Base-by-base conservation (phyloP, 2,888 invertebrate genomes). In the Cybosia mesomella region DNA sequence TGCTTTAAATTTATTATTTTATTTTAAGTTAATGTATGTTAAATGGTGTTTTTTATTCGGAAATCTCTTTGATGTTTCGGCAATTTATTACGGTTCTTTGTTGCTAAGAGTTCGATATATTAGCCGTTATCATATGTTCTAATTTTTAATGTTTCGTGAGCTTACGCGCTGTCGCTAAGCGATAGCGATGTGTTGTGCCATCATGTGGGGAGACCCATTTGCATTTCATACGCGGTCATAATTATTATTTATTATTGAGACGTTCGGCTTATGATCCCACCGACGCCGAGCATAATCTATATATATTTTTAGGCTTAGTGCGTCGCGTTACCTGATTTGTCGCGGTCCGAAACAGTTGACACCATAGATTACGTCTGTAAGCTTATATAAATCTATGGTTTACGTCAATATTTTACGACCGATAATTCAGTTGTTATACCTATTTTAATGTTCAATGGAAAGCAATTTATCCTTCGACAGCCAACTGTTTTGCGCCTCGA, bases 311-410 rank as follows among this genome's bases (percentile, higher is more conserved):
- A 90, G 87, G 88, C 86, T 88, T 86, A 87, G 83, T 87, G 87
- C 92, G 89, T 92, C 90, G 90, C 91, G 93, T 93, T 92, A 94
- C 93, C 93, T 93, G 91, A 92, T 88, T 81, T 84, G 87, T 81
- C 81, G 85, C 78, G 79, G 83, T 79, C 78, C 81, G 85, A 84
- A 78, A 81, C 80, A 87, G 85, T 87, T 82, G 84, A 0, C 49
- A 15, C 49, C 49, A n/a, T 49, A 49, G 49, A 49, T 49, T 49
- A n/a, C n/a, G n/a, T 49, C n/a, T 49, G 9, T n/a, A 9, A 28
- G 28, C 5, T 28, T n/a, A 49, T 18, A n/a, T n/a, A 49, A 49
- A n/a, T 49, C n/a, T 18, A 49, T 49, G 49, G 49, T n/a, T 49
- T 49, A 49, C 49, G 54, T 9, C 11, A 13, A 55, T 21, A 10